Base-by-base conservation (phyloP, 2,888 invertebrate species). In the Hirtodrosophila alboralis region DNA sequence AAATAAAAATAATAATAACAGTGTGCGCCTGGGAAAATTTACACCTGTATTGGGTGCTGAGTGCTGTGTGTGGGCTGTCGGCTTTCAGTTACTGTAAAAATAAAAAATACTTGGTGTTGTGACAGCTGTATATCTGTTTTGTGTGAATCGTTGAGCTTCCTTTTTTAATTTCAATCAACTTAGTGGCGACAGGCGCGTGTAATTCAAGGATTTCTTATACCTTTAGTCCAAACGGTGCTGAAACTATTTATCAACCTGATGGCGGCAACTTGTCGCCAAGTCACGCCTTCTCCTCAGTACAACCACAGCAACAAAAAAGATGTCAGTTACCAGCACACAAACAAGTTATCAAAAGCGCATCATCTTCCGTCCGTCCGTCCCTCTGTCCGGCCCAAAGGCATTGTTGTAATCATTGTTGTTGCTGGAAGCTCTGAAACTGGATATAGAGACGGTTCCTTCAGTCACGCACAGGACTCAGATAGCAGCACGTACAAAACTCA, bases 311-410 rank as follows among this genome's bases (percentile, higher is more conserved):
- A 57, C 43, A 65, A 62, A 16, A 61, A 56, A 58, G 37, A 37
- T 71, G 38, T 52, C 34, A 40, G 52, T 52, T 36, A 28, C 7
- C 16, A 53, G 28, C 37, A 33, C 45, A 72, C 66, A 78, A 81
- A 75, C 68, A 85, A 78, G 83, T 78, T 79, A 78, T 79, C 79
- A 81, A 85, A 78, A 85, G 84, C 79, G 62, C 79, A 79, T 84
- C 75, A 68, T 48, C n/a, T n/a, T n/a, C n/a, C n/a, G 33, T 43
- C 57, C 44, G 52, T 54, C 75, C 40, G 61, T 64, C 59, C 53
- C 44, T 56, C 30, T 27, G 18, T n/a, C n/a, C 37, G 33, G 38
- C 47, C 37, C 53, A 52, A 41, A 52, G 64, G 43, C 54, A 51
- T 53, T 60, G 57, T 52, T 61, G 48, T 43, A 45, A 48, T 9